These are phyloP conservation scores for Squalus acanthias DNA, from an alignment of 2,797 vertebrate genomes.

Conservation along the genomic window DNA sequence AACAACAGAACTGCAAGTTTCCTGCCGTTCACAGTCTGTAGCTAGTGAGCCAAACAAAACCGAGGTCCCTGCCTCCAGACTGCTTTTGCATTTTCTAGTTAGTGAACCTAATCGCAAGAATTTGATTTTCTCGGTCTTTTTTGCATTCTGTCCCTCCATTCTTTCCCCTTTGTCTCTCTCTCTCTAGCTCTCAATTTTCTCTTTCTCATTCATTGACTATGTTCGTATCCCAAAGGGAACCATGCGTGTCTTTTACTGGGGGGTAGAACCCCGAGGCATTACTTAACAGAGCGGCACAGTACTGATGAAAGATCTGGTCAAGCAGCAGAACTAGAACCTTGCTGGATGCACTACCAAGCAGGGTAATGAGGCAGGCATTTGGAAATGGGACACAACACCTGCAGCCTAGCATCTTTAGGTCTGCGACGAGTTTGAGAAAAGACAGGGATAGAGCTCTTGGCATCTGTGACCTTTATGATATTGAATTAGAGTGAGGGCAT, in stretches of 20 bases:
- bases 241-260: neutral
- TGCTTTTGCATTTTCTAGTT: neutral
- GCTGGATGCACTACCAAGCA: neutral
- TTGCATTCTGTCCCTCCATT: neutral
- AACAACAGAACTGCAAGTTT: constrained; percentile 8
- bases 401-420: neutral
- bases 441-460: neutral
- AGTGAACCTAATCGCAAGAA: neutral
- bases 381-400: neutral
- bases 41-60: neutral
- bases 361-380: neutral
- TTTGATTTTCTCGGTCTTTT: neutral
- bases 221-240: too few species aligned
- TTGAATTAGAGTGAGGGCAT: neutral
- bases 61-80: too few species aligned
- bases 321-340: neutral
- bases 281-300: neutral
- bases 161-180: neutral
- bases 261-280: neutral
- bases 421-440: neutral
- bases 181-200: neutral
- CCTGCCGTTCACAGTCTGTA: neutral
- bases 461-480: neutral
- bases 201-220: neutral
- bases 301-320: neutral